Conservation (phyloP, 2,888 invertebrate species). For the Exocentrus adspersus region DNA sequence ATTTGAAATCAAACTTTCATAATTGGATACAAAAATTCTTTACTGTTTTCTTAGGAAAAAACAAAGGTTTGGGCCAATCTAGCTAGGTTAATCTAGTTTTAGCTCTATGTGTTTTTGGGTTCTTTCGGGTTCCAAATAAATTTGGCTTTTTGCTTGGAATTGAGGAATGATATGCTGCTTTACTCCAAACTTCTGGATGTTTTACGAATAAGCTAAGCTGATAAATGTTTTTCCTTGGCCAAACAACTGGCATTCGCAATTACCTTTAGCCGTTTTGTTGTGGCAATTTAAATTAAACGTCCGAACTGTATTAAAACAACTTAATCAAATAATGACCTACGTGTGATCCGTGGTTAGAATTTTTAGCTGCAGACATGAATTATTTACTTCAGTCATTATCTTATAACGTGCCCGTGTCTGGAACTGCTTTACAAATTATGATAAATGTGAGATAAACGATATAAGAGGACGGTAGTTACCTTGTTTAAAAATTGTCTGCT, state of each 20-base stretch:
- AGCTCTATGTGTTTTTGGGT: no score
- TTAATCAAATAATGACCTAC: neutral
- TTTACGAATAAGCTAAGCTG: no score
- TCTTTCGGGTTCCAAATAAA: no score
- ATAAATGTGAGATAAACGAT: neutral
- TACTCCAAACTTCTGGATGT: no score
- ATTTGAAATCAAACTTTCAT: no score
- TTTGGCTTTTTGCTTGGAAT: no score
- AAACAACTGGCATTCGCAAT: neutral
- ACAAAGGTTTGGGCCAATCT: no score
- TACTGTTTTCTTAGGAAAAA: no score
- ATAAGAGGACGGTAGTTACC: neutral
- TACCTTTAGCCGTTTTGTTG: neutral
- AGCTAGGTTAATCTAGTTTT: no score
- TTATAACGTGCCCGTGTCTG: neutral
- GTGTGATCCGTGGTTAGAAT: neutral
- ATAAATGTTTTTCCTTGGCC: no score
- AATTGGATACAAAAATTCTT: no score
- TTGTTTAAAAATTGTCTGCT: neutral
- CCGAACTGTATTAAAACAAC: neutral
- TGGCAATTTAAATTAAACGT: neutral
- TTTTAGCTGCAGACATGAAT: neutral
- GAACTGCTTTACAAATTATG: neutral
- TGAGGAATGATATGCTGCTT: no score
- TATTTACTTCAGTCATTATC: neutral